Conservation (phyloP, 2,888 invertebrate species). For the Boloria euphrosyne region DNA sequence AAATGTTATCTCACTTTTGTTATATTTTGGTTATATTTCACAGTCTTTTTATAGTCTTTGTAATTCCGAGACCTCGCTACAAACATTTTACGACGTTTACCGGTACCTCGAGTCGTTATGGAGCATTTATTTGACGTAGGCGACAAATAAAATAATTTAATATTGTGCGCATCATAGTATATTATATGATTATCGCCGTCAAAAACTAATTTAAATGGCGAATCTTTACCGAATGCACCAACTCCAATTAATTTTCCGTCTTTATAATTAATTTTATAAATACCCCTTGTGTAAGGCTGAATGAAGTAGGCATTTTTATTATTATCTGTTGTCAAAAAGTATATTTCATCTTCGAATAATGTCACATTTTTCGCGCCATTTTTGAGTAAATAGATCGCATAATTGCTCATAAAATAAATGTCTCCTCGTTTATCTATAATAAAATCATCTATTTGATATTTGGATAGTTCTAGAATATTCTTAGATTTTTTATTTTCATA, state of each 20-base stretch:
- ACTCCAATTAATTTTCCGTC: conserved; percentile 50
- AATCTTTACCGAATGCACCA: conserved; percentile 57
- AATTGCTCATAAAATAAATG: conserved; percentile 61
- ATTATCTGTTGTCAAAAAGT: conserved; percentile 58
- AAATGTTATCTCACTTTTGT: conserved; percentile 22
- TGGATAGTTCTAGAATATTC: conserved; percentile 48
- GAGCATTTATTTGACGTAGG: conserved; percentile 58
- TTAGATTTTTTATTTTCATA: conserved; percentile 52
- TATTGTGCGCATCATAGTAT: conserved; percentile 55
- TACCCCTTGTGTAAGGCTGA: conserved; percentile 54
- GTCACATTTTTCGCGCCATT: conserved; percentile 51
- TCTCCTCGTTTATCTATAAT: conserved; percentile 59
- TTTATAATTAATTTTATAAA: conserved; percentile 59
- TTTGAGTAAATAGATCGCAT: conserved; percentile 53
- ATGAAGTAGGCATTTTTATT: conserved; percentile 58
- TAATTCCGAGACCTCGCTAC: conserved; percentile 24
- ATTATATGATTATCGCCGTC: conserved; percentile 63
- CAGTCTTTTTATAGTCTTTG: conserved; percentile 26
- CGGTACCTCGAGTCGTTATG: conserved; percentile 48
- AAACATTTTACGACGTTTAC: conserved; percentile 41
- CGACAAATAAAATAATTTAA: conserved; percentile 57
- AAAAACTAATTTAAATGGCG: conserved; percentile 56
- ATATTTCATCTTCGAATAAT: conserved; percentile 56
- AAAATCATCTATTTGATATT: conserved; percentile 63
- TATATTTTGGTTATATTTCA: conserved; percentile 15